Base-by-base conservation (phyloP, 1,140 invertebrate genomes). In the Hycleus cichorii region DNA sequence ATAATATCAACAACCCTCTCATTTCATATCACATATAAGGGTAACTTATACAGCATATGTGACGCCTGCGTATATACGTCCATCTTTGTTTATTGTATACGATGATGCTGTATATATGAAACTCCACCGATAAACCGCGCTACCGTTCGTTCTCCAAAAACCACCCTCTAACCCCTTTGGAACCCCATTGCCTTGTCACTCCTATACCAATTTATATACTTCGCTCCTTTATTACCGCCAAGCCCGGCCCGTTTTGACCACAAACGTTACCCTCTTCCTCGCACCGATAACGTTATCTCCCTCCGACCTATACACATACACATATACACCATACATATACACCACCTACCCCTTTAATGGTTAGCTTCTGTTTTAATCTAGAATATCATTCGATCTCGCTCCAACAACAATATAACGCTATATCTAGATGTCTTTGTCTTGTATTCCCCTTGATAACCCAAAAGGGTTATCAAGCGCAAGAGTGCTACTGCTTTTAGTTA, bases 281-380 rank as follows among this genome's bases (percentile, higher is more conserved):
- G 38, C 49, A 49, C 61, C 6, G 58, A 50, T 32, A 32, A 32
- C 7, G 32, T 32, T 32, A 32, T 71, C 70, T 64, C 60, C 54
- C 58, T 71, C 62, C 55, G 48, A 65, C 65, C 47, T 63, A 62
- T 68, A 69, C 69, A 18, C 18, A 18, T 18, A 18, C 18, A 18
- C 18, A 18, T 12, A 12, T 12, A 12, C 12, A 12, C 12, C 12
- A 12, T 12, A 12, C 18, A 18, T 2, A 18, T 18, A 18, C 18
- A 18, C 18, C 18, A 18, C 18, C 18, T 18, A 18, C 69, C 68
- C 69, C 70, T 72, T 69, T 6, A 42, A 70, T 69, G 69, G 32
- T 70, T 72, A 60, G 70, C 70, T 72, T 71, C 71, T 70, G 69
- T 71, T 72, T 72, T 72, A 72, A 72, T 72, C 71, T 72, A 63